Evolutionary conservation across 2,888 invertebrate genomes (phyloP), one percentile per base, ranked within the genome.

Genomic region (Drosophila antonietae): DNA sequence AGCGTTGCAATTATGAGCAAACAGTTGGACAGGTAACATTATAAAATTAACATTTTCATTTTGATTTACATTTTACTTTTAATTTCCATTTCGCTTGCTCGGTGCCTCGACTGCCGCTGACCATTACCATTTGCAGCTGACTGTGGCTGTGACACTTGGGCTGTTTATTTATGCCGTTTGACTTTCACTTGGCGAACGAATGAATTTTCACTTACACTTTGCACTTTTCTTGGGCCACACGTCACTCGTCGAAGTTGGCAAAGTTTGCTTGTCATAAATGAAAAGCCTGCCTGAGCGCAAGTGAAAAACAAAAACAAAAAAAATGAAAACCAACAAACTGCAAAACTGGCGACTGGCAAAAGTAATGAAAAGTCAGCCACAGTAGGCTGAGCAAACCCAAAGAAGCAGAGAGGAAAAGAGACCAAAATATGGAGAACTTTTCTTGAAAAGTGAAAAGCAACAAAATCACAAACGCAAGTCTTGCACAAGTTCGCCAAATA

Each of bases 191-290:
- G 63, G 66, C 58, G 35, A 39, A 18, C 33, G 35, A 56, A 43
- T 65, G 55, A 77, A 68, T 66, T 81, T 84, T 81, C 73, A 81
- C 77, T 83, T 84, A 74, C 79, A 74, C 69, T 81, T 84, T 79
- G 67, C 72, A 79, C 81, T 78, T 68, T 87, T 73, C 80, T 84
- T 71, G 68, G 67, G 77, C 89, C 89, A 78, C 75, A 88, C 81
- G 89, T 89, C 89, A 84, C 66, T 80, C 71, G 78, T 55, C 73
- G 66, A 70, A 72, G 67, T 75, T 75, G 43, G 61, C 74, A 89
- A 89, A 87, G 71, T 89, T 89, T 77, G 85, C 80, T 87, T 89
- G 78, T 81, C 89, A 84, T 89, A 87, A 85, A 84, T 78, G 78
- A 79, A 86, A 70, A 57, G 73, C 53, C 59, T 51, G 69, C 63